Conservation (phyloP, 2,113 vertebrate genomes). For the Platycercus adscitus region DNA sequence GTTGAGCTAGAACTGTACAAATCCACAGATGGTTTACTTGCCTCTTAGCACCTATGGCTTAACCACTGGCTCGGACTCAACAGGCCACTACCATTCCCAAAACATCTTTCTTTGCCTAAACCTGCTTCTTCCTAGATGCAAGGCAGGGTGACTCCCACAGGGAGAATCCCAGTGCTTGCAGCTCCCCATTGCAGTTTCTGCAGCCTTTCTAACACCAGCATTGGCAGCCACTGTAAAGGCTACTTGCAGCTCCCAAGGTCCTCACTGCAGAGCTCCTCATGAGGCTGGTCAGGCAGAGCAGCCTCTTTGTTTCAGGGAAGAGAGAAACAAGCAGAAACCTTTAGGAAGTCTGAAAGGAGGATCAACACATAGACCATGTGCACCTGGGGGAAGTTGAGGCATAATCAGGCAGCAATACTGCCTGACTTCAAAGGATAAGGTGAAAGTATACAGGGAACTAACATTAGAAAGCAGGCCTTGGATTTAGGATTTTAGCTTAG, state of each 20-base stretch:
- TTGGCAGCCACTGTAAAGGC: neutral
- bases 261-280: neutral
- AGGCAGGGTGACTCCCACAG: neutral
- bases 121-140: neutral
- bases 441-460: neutral
- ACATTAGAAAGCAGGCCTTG: neutral
- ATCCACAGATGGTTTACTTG: neutral
- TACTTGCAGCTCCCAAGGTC: accelerated
- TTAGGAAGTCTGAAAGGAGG: neutral
- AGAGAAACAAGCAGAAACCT: neutral
- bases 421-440: neutral
- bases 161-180: neutral
- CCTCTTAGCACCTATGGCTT: neutral
- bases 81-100: neutral
- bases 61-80: neutral
- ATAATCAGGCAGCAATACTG: neutral
- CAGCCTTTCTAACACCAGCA: neutral
- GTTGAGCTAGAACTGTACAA: neutral
- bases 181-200: neutral
- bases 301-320: neutral
- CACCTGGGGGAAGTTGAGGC: neutral
- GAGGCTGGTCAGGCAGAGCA: neutral
- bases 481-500: neutral
- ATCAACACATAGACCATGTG: accelerated
- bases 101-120: neutral